Evolutionary conservation across 30 jellyfish, hydroid and myxozoan species (phyloP).

Genomic region (Chrysaora quinquecirrha): DNA sequence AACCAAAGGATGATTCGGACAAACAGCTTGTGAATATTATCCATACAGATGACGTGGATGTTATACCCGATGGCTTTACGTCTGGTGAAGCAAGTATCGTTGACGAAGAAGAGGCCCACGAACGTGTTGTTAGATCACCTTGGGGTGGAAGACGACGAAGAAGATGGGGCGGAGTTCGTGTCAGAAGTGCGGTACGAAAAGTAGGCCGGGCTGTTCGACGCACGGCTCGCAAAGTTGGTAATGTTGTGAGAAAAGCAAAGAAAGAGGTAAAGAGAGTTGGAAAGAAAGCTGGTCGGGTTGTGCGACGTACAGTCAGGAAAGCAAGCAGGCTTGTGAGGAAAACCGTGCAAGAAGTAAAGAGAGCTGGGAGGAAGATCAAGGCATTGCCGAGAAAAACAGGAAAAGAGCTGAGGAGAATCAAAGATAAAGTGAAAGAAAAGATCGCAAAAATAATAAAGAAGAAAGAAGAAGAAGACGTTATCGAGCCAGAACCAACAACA

Average conservation of each 20-base stretch:
- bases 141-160: slow-evolving; percentile 8
- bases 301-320: slow-evolving; percentile 17
- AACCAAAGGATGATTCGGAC: background rate
- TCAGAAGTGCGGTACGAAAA: slow-evolving; percentile 30
- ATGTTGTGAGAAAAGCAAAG: slow-evolving; percentile 12
- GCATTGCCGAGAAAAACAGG: slow-evolving; percentile 10
- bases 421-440: slow-evolving; percentile 11
- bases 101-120: background rate
- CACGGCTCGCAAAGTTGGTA: slow-evolving; percentile 31
- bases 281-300: slow-evolving; percentile 13
- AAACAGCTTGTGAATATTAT: background rate
- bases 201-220: slow-evolving; percentile 19
- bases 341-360: slow-evolving; percentile 18
- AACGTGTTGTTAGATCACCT: background rate
- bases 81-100: background rate
- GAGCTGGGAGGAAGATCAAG: slow-evolving; percentile 8
- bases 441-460: slow-evolving; percentile 21
- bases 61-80: background rate
- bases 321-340: slow-evolving; percentile 22
- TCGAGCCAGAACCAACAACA: slow-evolving; percentile 9
- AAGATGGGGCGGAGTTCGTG: slow-evolving; percentile 5
- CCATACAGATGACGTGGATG: background rate
- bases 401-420: slow-evolving; percentile 12
- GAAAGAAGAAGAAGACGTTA: slow-evolving; percentile 6
- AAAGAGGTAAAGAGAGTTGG: background rate